phyloP scores from a whole-genome alignment of 2,113 vertebrate genomes.

The Aptenodytes forsteri region DNA sequence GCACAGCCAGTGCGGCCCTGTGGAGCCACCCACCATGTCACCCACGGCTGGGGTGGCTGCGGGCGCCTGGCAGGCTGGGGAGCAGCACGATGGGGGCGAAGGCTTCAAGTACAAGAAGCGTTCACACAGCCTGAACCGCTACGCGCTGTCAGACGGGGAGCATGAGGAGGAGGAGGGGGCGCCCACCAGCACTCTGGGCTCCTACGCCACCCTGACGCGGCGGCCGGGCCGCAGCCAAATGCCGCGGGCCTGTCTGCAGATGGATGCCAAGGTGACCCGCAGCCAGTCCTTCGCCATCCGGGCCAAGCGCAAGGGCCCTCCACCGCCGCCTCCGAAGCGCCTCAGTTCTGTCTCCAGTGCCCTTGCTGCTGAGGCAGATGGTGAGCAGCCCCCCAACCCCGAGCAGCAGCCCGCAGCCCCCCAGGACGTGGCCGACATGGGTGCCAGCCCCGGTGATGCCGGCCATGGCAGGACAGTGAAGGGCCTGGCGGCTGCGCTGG shows the following conservation, averaged over 20 bases:
- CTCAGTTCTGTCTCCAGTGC: conserved; percentile 79
- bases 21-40: background rate
- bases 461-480: conserved; percentile 60
- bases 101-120: conserved; percentile 78
- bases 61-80: background rate
- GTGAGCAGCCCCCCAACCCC: background rate
- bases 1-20: conserved; percentile 31
- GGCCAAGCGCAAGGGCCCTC: conserved; percentile 83
- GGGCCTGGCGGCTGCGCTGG: conserved; percentile 69
- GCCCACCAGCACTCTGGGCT: conserved; percentile 74
- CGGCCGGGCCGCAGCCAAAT: conserved; percentile 77
- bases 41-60: background rate
- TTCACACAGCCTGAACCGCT: conserved; percentile 84
- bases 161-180: conserved; percentile 82
- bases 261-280: conserved; percentile 65
- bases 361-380: background rate
- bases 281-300: conserved; percentile 84
- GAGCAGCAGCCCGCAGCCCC: background rate
- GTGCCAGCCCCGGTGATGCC: background rate
- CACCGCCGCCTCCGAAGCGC: conserved; percentile 73
- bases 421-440: background rate
- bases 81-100: conserved; percentile 5
- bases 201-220: conserved; percentile 86
- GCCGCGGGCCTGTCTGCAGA: conserved; percentile 33
- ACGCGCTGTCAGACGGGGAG: conserved; percentile 86